Evolutionary conservation across 2,797 vertebrate species (phyloP).

Genomic region (Eospalax fontanierii): DNA sequence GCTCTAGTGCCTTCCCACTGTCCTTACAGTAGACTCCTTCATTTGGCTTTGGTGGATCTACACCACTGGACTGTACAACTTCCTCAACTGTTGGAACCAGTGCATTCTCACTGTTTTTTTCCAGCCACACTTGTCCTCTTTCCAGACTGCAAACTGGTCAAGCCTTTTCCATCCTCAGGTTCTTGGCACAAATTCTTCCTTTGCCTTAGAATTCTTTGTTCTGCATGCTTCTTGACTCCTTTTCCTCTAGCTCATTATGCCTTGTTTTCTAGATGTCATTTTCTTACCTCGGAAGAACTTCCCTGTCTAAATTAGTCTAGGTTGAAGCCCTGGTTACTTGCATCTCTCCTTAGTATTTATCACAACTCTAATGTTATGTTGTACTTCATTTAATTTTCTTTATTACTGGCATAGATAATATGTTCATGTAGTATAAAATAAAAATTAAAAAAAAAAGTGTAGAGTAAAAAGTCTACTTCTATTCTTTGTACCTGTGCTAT

Average conservation of each 20-base stretch:
- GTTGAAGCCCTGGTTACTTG: not conserved
- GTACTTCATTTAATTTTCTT: conserved; percentile 51
- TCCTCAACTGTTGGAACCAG: not conserved
- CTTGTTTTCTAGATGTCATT: conserved; percentile 49
- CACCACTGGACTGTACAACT: not conserved
- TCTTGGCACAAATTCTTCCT: conserved; percentile 47
- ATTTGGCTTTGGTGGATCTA: not conserved
- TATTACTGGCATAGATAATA: conserved; percentile 47
- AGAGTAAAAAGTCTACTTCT: conserved; percentile 41
- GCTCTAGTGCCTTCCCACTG: conserved; percentile 53
- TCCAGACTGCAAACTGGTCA: conserved; percentile 33
- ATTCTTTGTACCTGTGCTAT: conserved; percentile 4
- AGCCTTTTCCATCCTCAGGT: conserved; percentile 55
- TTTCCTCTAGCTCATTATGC: conserved; percentile 39
- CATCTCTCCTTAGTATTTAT: conserved; percentile 65
- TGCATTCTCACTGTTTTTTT: not conserved
- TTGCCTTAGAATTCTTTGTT: conserved; percentile 72
- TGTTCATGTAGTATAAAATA: conserved; percentile 30
- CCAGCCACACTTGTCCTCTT: conserved; percentile 1
- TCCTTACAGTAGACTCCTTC: conserved; percentile 42
- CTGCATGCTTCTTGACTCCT: not conserved
- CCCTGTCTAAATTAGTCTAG: conserved; percentile 3
- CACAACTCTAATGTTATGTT: conserved; percentile 13
- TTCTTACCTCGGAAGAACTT: conserved; percentile 31
- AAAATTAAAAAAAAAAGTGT: conserved; percentile 37